Base-by-base conservation (phyloP, 1,140 invertebrate genomes). In the Rhyacophila brunnea region DNA sequence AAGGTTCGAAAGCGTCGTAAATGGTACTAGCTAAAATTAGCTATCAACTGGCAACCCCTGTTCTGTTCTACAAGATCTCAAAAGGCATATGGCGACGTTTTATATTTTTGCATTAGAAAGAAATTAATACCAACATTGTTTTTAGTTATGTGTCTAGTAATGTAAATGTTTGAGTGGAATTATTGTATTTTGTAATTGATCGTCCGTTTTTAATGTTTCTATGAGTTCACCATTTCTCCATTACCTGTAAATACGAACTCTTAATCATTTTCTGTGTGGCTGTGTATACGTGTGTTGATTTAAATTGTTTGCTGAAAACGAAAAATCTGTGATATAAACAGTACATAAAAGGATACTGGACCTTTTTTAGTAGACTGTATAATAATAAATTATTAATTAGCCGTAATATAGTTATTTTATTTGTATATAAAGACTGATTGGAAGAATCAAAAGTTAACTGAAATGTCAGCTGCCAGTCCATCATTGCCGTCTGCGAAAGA, bases 311-410 rank as follows among this genome's bases (percentile, higher is more conserved):
- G 55, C 74, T 72, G 74, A 76, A 77, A 78, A 78, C 74, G 74
- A 78, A 75, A 76, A 76, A 75, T 78, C 76, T 78, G 76, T 78
- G 76, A 78, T 78, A 78, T 78, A 78, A 78, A 78, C 74, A 77
- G 74, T 74, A 76, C 69, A 66, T 77, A 76, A 72, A 69, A 58
- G 55, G 43, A 59, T 59, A 46, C 48, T 59, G 57, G 48, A 59
- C 48, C 48, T 59, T 28, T 14, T 13, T 6, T 58, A 43, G 43
- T 51, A 32, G 19, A 49, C 49, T 51, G 28, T 47, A 35, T 36
- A 45, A 43, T 50, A 58, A 58, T 58, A 58, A 58, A 50, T 58
- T 58, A 58, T 58, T 58, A 50, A 50, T 58, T 58, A 58, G 47
- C 9, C 13, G 17, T 58, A 43, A 58, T 38, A 56, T 58, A 15